Base-by-base conservation (phyloP, 2,113 vertebrate species). In the Corythaixoides concolor region DNA sequence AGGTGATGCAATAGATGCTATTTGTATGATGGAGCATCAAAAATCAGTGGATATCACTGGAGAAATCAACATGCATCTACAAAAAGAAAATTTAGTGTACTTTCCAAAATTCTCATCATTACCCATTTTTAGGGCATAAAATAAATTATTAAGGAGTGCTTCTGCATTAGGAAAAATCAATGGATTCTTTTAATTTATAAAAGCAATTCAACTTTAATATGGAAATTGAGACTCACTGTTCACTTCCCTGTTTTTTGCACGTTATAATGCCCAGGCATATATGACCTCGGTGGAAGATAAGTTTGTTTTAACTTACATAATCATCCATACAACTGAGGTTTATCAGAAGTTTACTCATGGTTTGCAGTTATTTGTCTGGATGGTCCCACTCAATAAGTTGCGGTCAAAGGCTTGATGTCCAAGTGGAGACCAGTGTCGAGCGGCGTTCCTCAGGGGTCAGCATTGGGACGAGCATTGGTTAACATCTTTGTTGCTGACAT, bases 11-110 rank as follows among this genome's bases (percentile, higher is more conserved):
- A 15, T 23, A 37, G 47, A 59, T 87, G 26, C 2, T 17, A 16
- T 85, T 93, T 68, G 33, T 28, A 22, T 70, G 27, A n/a, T 1
- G 35, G 11, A 72, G 8, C 33, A 41, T 55, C 47, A 89, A 63
- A 49, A 80, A 62, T 73, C 35, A 33, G 50, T 72, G 56, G 26
- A 27, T 52, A 62, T 28, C 11, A 59, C 28, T 37, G 32, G 17
- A 73, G 12, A 90, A 77, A 56, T 58, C 0, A 3, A 4, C 8
- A 32, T 0, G 0, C 6, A 37, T 41, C 60, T 33, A 33, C 20
- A 59, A 64, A 81, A 93, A 23, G 8, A 43, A 86, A 78, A 45
- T 15, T 1, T 15, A 43, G 0, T 6, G 5, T 72, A 81, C 3
- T 60, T 19, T 70, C 15, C 15, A 56, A 17, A 74, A 88, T 52